Conservation (phyloP, 2,888 invertebrate species). For the Galerucella pusilla region DNA sequence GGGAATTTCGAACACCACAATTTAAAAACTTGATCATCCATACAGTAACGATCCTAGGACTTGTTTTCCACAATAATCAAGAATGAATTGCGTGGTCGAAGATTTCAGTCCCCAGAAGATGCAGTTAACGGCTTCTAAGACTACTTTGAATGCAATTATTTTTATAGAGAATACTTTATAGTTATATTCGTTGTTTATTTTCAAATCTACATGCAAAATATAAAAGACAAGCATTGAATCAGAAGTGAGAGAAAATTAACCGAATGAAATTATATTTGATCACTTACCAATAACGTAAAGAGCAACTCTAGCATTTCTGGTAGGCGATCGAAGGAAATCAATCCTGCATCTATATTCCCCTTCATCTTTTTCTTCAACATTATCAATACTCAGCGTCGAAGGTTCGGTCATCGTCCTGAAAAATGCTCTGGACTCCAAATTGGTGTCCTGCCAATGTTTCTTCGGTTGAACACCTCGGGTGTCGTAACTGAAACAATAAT, state of each 20-base stretch:
- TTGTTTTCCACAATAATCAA: no score
- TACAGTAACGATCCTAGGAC: no score
- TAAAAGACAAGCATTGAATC: no score
- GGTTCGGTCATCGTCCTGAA: slow-evolving; percentile 78
- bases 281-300: slow-evolving; percentile 80
- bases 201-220: no score
- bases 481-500: slow-evolving; percentile 73
- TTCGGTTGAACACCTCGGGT: slow-evolving; percentile 70
- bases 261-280: neutral
- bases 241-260: neutral
- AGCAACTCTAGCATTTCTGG: slow-evolving; percentile 78
- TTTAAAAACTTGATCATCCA: no score
- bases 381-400: slow-evolving; percentile 75
- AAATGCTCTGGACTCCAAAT: slow-evolving; percentile 74
- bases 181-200: no score
- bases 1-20: no score
- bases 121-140: no score
- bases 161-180: no score
- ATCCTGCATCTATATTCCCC: slow-evolving; percentile 85
- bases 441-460: slow-evolving; percentile 78
- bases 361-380: slow-evolving; percentile 74
- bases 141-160: no score
- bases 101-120: no score
- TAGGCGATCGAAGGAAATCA: slow-evolving; percentile 83
- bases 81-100: no score